Evolutionary conservation across 2,888 invertebrate genomes (phyloP), one percentile per base, ranked within the genome.

Genomic region (Lochmaea capreae): DNA sequence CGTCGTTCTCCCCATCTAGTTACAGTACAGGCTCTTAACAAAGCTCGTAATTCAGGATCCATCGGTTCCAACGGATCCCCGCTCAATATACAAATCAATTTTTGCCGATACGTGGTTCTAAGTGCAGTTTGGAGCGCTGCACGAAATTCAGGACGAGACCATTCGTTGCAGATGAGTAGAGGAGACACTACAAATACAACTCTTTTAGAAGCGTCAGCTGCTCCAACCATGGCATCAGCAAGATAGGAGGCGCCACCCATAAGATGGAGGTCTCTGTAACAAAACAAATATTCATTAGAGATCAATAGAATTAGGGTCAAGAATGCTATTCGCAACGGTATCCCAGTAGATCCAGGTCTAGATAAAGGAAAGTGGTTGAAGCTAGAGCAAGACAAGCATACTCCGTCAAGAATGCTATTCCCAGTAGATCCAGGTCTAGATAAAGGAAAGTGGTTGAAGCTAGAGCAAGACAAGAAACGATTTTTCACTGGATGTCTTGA

Each of bases 161-260:
- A 96, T 86, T 96, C 96, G 87, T 93, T 93, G 84, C 92, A 91
- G 80, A 96, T 89, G 86, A 96, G 94, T 82, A 92, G 91, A 81
- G 93, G 93, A 1, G 95, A 95, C 81, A 97, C 89, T 80, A 96
- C 91, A 82, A 96, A 90, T 78, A 97, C 89, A 75, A 96, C 92
- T 83, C 95, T 90, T 83, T 93, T 90, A 65, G 92, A 91, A 84
- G 90, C 89, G 85, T 91, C 91, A 65, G 90, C 89, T 68, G 91
- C 90, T 76, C 91, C 90, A 54, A 90, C 90, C 84, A 91, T 90
- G 83, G 91, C 91, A 77, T 91, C 91, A 59, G 89, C 87, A 78
- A 91, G 87, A 81, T 91, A 91, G 80, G 90, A 91, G 75, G 91
- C 90, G 81, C 91, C 89, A 79, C 90, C 91, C 79, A 90, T 88